Conservation (phyloP, 2,113 vertebrate species). For the Ardeotis arabs region DNA sequence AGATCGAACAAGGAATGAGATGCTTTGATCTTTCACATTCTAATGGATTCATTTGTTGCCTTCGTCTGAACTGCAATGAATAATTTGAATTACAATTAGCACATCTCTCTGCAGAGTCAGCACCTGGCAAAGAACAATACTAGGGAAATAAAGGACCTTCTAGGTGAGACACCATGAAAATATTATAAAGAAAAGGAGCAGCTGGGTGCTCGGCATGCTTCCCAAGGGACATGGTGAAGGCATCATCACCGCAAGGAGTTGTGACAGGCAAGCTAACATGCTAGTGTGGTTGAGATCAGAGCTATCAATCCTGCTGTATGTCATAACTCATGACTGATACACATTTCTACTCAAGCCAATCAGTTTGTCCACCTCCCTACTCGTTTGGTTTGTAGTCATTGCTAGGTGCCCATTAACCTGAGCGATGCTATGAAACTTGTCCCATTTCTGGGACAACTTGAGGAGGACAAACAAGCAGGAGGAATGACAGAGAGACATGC, state of each 20-base stretch:
- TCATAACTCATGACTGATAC: not conserved
- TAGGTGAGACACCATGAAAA: not conserved
- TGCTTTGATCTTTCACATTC: not conserved
- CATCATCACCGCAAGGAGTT: not conserved
- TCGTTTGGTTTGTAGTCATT: not conserved
- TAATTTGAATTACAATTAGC: not conserved
- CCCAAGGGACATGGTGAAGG: not conserved
- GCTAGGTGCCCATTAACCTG: not conserved
- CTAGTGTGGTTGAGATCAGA: not conserved
- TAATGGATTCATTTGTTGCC: not conserved
- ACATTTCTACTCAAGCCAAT: not conserved
- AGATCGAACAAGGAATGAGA: not conserved
- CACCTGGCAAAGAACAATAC: not conserved
- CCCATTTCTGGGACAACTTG: not conserved
- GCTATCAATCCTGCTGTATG: not conserved
- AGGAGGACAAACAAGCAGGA: not conserved
- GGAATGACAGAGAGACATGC: not conserved
- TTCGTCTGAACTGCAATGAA: not conserved
- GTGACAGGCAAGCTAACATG: not conserved
- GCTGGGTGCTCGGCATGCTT: fast-evolving
- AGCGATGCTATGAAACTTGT: not conserved
- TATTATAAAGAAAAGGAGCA: not conserved
- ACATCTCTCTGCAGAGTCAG: not conserved
- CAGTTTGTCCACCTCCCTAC: not conserved
- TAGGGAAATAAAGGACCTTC: not conserved